A percentile compares a stretch with the other conserved stretches of the same genome.
phyloP scores from a whole-genome alignment of 2,888 invertebrate genomes.

The Nebria salina region DNA sequence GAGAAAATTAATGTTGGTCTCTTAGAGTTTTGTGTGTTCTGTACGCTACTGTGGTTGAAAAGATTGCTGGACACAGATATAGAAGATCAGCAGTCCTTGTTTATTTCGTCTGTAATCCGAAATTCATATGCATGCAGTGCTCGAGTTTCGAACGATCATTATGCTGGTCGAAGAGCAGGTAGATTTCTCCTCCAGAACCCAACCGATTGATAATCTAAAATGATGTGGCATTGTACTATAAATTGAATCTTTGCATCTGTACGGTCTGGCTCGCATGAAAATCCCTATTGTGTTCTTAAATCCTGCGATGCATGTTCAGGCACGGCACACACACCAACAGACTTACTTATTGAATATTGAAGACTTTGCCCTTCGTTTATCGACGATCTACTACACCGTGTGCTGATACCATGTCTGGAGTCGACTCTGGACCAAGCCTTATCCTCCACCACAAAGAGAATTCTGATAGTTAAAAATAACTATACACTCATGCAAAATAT shows the following conservation, averaged over 20 bases:
- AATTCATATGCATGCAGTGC: not conserved
- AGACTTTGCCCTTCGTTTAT: not conserved
- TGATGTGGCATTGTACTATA: constrained; percentile 52
- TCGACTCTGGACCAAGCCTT: not conserved
- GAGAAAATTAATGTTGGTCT: too few relatives aligned
- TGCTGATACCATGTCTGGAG: not conserved
- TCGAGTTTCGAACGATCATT: constrained; percentile 13
- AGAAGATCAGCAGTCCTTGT: not conserved
- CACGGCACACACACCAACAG: constrained; percentile 18
- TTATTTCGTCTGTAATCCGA: not conserved
- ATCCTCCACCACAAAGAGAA: not conserved
- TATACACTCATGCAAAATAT: not conserved
- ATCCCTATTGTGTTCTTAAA: constrained; percentile 46
- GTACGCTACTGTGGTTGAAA: not conserved
- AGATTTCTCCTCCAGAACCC: not conserved
- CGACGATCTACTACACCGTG: not conserved
- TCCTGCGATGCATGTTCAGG: constrained; percentile 27
- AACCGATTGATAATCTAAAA: constrained; percentile 48
- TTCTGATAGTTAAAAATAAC: not conserved
- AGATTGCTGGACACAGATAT: constrained; percentile 11
- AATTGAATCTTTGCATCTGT: constrained; percentile 52
- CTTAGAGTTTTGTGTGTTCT: not conserved
- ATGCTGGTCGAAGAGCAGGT: constrained; percentile 3
- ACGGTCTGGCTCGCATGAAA: constrained; percentile 32
- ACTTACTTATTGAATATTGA: constrained; percentile 37